Evolutionary conservation across 2,113 vertebrate genomes (phyloP), one percentile per base, ranked within the genome.

Genomic region (Heptranchias perlo): DNA sequence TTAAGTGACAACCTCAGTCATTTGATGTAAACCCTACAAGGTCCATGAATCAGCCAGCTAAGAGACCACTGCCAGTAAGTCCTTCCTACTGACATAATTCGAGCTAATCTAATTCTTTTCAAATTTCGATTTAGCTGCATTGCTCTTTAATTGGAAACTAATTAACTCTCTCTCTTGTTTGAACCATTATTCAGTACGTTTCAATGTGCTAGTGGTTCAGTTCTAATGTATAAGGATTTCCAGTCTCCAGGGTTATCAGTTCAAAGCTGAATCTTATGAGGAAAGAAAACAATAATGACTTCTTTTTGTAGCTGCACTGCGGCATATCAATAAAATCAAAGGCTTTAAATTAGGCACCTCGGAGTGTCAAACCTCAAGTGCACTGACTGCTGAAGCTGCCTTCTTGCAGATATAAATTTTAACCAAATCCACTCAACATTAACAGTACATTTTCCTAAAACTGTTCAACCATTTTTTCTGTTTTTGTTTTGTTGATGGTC

Each of bases 71-170:
- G 47, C 44, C 64, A 49, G 65, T 52, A 52, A 95, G 52, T 35
- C 44, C 64, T 95, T 95, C 35, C 52, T 31, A 47, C 65, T 95
- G 94, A 31, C 44, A 95, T 49, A 52, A 95, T 69, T 47, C 65
- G 28, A 95, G 39, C 25, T 95, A 49, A 69, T 67, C 47, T 95
- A 69, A 62, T 39, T 62, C 58, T 69, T 52, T 95, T 69, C 47
- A 69, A 95, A 73, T 95, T 69, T 69, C 7, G 64, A 69, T 47
- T 73, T 35, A 47, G 28, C 39, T 65, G 23, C 62, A 73, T 95
- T 95, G n/a, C 64, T 69, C 65, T 35, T 95, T 73, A 95, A 95
- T 69, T 95, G 94, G 94, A 95, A 69, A 95, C 64, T 52, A 95
- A 95, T 95, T 95, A 95, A 73, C 44, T 52, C 65, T 49, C 65